Conservation (phyloP, 2,113 vertebrate genomes). For the Mystacornis crossleyi region DNA sequence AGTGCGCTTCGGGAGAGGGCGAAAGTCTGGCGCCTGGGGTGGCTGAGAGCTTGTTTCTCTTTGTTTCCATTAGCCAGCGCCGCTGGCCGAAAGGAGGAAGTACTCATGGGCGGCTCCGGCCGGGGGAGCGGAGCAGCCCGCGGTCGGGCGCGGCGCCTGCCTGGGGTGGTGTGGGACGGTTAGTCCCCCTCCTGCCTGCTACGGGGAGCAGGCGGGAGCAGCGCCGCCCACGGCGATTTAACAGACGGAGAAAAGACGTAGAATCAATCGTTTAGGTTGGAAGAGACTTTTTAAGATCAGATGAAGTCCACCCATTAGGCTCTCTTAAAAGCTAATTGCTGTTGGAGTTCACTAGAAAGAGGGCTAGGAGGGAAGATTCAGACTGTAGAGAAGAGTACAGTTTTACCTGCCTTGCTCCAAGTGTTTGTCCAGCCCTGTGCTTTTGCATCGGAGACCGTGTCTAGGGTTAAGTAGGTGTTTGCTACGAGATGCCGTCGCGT, state of each 20-base stretch:
- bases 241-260: fast-evolving
- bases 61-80: not conserved
- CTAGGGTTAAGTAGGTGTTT: too few relatives aligned
- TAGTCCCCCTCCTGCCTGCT: fast-evolving
- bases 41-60: not conserved
- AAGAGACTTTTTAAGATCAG: not conserved
- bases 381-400: fast-evolving
- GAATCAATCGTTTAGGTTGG: not conserved
- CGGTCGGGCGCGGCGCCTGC: not conserved
- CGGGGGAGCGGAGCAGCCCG: not conserved
- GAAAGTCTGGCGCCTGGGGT: not conserved
- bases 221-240: not conserved
- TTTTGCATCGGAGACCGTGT: not conserved
- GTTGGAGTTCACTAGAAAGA: not conserved
- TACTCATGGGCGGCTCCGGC: not conserved
- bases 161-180: not conserved
- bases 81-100: not conserved
- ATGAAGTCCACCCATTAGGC: not conserved
- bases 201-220: not conserved
- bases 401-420: not conserved
- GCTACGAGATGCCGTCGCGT: fast-evolving
- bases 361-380: not conserved
- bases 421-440: not conserved
- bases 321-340: not conserved
- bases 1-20: not conserved